These are phyloP conservation scores for Phoebastria nigripes DNA, from an alignment of 2,797 vertebrate genomes.

Conservation along the genomic window DNA sequence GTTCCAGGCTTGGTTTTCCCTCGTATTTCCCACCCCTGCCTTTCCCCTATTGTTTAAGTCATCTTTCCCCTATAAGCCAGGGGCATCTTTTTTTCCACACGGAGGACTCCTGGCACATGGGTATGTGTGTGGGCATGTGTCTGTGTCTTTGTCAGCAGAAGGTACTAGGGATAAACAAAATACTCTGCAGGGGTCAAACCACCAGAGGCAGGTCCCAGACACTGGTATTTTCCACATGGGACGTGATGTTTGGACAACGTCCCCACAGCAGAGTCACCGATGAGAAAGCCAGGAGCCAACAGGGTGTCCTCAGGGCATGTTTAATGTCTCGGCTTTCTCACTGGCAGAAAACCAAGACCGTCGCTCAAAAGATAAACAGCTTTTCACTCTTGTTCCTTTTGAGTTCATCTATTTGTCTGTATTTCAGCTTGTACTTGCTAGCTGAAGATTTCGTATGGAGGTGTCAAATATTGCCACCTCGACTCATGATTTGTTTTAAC, in stretches of 20 bases:
- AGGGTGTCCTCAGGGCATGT: background rate
- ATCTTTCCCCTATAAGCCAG: background rate
- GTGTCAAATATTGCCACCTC: background rate
- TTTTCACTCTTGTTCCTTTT: background rate
- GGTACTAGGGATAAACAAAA: background rate
- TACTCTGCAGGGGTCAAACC: background rate
- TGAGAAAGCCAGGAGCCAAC: background rate
- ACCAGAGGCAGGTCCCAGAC: background rate
- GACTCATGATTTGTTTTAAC: background rate
- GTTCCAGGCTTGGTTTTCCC: background rate
- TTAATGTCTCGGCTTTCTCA: background rate
- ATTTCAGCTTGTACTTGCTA: background rate
- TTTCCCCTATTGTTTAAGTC: background rate
- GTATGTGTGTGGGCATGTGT: background rate
- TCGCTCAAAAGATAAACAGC: background rate
- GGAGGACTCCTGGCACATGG: background rate
- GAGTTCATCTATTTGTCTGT: background rate
- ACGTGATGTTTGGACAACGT: background rate
- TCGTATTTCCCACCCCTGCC: background rate
- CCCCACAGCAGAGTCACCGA: background rate
- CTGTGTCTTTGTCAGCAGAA: background rate
- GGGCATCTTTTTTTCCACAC: background rate
- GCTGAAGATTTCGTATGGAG: background rate
- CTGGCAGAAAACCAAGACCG: background rate
- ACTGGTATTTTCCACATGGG: background rate